Evolutionary conservation across 2,797 vertebrate genomes (phyloP).

Genomic region (Atherinosoma microstoma): DNA sequence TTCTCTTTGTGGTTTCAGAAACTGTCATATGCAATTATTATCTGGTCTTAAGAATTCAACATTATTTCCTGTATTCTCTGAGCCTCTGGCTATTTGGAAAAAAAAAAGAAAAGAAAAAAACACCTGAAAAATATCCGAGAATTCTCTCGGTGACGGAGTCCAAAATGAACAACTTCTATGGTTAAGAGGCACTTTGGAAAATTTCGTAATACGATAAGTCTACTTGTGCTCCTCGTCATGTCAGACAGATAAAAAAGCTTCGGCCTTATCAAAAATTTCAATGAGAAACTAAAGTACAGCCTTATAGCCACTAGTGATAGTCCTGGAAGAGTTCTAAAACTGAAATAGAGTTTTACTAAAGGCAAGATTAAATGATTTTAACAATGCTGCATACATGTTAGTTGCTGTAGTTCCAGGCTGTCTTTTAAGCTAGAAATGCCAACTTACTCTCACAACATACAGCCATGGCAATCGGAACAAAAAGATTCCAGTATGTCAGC

Average conservation of each 20-base stretch:
- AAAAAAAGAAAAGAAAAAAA: neutral
- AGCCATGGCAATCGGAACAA: neutral
- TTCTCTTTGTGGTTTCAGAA: neutral
- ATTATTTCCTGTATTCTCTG: slow-evolving; percentile 4
- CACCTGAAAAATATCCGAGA: neutral
- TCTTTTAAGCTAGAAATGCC: neutral
- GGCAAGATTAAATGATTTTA: neutral
- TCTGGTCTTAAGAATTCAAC: neutral
- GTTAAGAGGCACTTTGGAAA: neutral
- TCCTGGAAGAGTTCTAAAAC: too few species aligned
- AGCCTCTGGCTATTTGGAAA: neutral
- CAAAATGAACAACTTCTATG: neutral
- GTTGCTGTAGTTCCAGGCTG: neutral
- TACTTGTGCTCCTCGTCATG: neutral
- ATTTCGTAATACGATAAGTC: neutral
- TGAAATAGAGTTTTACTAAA: neutral
- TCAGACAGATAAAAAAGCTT: neutral
- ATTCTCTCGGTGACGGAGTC: neutral
- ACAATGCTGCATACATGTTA: too few species aligned
- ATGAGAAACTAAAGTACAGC: neutral
- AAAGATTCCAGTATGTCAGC: neutral
- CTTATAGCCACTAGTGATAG: too few species aligned
- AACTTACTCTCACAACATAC: neutral
- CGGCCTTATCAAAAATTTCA: neutral
- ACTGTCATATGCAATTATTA: slow-evolving; percentile 3